Conservation (phyloP, 2,113 vertebrate genomes). For the Phrynocephalus versicolor region DNA sequence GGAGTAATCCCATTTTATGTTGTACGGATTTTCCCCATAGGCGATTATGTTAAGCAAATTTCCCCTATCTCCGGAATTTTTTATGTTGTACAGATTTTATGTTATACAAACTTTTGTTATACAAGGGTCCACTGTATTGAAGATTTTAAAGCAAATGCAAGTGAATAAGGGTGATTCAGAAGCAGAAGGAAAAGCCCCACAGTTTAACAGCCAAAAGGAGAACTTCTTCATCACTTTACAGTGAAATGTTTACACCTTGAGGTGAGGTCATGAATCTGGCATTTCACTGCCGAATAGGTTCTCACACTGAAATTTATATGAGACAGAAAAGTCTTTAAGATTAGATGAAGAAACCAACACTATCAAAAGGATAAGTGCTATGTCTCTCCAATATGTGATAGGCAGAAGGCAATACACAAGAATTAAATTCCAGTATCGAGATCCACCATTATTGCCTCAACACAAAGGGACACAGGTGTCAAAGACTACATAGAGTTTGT, state of each 20-base stretch:
- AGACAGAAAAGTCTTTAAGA: neutral
- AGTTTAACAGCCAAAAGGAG: neutral
- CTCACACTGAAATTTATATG: neutral
- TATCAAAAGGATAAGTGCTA: neutral
- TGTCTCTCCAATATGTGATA: neutral
- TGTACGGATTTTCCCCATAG: no score
- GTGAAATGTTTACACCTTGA: neutral
- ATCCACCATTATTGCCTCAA: neutral
- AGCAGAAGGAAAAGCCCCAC: neutral
- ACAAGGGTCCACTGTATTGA: no score
- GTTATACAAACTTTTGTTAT: no score
- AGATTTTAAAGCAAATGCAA: no score
- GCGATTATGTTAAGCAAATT: no score
- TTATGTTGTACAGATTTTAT: no score
- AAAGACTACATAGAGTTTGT: no score
- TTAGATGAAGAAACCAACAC: neutral
- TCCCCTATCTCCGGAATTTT: no score
- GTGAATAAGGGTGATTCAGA: neutral
- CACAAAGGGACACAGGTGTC: neutral
- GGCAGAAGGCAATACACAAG: neutral
- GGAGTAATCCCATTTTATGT: no score
- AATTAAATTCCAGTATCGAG: neutral
- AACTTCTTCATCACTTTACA: no score
- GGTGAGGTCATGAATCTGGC: neutral
- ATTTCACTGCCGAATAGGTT: neutral